Base-by-base conservation (phyloP, 2,797 vertebrate species). In the Smutsia temminckii region DNA sequence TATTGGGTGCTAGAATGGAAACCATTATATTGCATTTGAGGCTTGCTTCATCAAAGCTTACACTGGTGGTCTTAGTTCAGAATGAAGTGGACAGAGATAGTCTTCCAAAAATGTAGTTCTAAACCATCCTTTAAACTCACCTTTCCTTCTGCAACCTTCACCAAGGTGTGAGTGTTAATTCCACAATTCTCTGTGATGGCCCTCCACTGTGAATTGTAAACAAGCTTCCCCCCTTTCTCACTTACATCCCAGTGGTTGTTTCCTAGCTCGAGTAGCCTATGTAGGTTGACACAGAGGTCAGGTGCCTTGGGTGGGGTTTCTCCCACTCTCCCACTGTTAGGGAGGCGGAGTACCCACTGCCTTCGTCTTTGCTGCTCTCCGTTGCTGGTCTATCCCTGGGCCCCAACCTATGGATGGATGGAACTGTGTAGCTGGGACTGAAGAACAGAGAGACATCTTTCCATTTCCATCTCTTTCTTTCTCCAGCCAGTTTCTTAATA, bases 21-120 rank as follows among this genome's bases (percentile, higher is more conserved):
- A 79, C 59, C 10, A 7, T 46, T 1, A 0, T 2, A 68, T 5
- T 1, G 0, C 14, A 25, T 32, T 4, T 1, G 29, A 29, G 0
- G 0, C 20, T 40, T 66, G 17, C 53, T 42, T 66, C 79, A 18
- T 49, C n/a, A 59, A 34, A 25, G 23, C 14, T 6, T 63, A n/a
- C 10, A 61, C 5, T 57, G 46, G 25, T 69, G 27, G 23, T 46
- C 42, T 42, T 20, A 8, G 0, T 78, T 49, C 6, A 12, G 32
- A 87, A 87, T 37, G 53, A 88, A 77, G 49, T 37, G n/a, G 27
- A 59, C 12, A 61, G 61, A 79, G 17, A 49, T 25, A 34, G 27
- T 68, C 34, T 90, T 89, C 69, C 37, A 63, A 32, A 85, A 80
- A 78, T 49, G 17, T 46, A 57, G 2, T 83, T 89, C 71, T 83